Conservation (phyloP, 2,113 vertebrate species). For the Himantopus leucocephalus region DNA sequence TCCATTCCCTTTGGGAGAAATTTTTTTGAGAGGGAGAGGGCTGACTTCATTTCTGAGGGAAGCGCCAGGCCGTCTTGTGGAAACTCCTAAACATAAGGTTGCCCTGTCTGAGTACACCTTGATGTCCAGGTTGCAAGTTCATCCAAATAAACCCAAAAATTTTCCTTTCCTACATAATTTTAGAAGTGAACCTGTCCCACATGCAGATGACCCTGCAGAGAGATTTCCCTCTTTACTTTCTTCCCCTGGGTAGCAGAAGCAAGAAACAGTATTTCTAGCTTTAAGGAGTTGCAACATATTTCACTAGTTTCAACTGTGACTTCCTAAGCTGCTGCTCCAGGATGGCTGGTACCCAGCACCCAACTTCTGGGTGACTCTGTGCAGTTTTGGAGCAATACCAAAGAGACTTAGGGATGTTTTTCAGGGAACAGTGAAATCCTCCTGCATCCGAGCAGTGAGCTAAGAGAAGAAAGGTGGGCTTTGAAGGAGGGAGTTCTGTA, state of each 20-base stretch:
- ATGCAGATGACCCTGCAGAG: background rate
- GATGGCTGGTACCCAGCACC: background rate
- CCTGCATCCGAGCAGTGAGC: background rate
- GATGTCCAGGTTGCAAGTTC: background rate
- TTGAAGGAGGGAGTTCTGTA: slow-evolving; percentile 5
- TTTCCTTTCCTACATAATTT: background rate
- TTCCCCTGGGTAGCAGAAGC: background rate
- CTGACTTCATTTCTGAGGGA: background rate
- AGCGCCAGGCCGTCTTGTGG: background rate
- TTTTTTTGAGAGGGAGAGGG: background rate
- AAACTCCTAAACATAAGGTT: background rate
- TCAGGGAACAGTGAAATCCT: background rate
- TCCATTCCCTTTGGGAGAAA: background rate
- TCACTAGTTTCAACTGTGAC: background rate
- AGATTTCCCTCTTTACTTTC: background rate
- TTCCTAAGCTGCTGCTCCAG: background rate
- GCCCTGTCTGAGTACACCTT: background rate
- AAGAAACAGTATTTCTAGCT: background rate
- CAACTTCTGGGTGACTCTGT: background rate
- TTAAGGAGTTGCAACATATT: background rate
- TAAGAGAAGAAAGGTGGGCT: background rate
- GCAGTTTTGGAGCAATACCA: background rate
- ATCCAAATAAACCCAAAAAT: background rate
- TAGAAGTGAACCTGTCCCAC: background rate
- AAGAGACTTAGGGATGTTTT: background rate